Conservation (phyloP, 1,140 invertebrate species). For the Bilobella aurantiaca region DNA sequence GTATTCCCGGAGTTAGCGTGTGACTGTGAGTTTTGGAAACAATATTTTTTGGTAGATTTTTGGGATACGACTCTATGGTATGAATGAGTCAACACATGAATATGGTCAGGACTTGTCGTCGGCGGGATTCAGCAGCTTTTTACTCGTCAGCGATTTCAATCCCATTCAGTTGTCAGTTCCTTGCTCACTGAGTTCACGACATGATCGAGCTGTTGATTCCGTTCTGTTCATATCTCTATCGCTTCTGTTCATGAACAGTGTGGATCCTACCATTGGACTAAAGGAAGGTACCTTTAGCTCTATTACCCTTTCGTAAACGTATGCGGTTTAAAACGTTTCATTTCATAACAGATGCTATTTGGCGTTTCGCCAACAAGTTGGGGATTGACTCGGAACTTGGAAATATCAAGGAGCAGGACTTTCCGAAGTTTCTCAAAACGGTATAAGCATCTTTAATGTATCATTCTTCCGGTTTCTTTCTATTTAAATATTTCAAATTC, state of each 20-base stretch:
- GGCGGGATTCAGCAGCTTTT: background rate
- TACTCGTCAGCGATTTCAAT: background rate
- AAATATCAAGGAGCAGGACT: background rate
- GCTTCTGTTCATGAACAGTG: background rate
- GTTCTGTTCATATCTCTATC: background rate
- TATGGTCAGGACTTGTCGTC: background rate
- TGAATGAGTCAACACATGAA: background rate
- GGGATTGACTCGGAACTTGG: background rate
- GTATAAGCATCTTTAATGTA: no score
- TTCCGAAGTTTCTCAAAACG: slow-evolving; percentile 9
- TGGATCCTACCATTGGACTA: background rate
- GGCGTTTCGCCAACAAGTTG: background rate
- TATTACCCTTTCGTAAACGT: no score
- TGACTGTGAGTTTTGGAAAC: background rate
- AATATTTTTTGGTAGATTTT: background rate
- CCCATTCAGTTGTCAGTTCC: background rate
- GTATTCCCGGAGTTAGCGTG: background rate
- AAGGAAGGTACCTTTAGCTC: background rate
- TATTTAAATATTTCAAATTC: background rate
- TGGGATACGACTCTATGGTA: background rate
- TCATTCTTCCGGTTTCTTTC: no score
- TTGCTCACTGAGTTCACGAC: background rate
- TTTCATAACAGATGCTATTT: background rate
- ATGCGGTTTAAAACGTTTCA: no score
- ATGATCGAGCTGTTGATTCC: background rate